Percentiles rank a stretch among this genome's conserved stretches.
Evolutionary conservation across 2,113 vertebrate genomes (phyloP).

Genomic region (Centrocercus urophasianus): DNA sequence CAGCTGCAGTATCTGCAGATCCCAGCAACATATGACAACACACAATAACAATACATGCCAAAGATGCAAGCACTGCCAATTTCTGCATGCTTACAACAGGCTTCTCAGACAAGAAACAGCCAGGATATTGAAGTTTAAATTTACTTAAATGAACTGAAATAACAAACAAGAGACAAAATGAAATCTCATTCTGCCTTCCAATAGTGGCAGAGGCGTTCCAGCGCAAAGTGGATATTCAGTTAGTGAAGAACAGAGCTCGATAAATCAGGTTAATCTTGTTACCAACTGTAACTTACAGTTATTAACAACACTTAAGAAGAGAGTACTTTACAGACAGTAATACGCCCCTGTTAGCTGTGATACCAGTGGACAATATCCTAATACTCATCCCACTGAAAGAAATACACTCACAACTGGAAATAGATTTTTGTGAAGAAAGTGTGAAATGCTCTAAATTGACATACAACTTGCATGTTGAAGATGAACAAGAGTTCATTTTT

Average conservation of each 20-base stretch:
- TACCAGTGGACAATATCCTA: not conserved
- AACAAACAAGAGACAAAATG: not conserved
- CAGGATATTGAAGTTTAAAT: not conserved
- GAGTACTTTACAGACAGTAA: not conserved
- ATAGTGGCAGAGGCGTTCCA: not conserved
- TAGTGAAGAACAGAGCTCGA: rapidly evolving
- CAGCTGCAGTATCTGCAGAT: not conserved
- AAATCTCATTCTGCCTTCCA: not conserved
- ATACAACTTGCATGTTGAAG: not conserved
- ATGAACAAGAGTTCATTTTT: not conserved
- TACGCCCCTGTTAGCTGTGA: not conserved
- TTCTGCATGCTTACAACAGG: not conserved
- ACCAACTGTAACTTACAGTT: not conserved
- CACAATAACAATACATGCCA: not conserved
- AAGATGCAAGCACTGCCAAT: not conserved
- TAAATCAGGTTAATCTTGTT: not conserved
- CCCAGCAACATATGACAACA: not conserved
- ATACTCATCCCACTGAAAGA: not conserved
- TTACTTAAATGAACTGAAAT: not conserved
- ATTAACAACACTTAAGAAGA: not conserved
- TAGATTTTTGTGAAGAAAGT: not conserved
- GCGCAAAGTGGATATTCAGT: not conserved
- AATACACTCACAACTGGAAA: not conserved
- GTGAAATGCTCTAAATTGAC: not conserved
- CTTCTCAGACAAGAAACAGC: not conserved